Conservation (phyloP, 2,888 invertebrate genomes). For the Noctuana brunneofusca region DNA sequence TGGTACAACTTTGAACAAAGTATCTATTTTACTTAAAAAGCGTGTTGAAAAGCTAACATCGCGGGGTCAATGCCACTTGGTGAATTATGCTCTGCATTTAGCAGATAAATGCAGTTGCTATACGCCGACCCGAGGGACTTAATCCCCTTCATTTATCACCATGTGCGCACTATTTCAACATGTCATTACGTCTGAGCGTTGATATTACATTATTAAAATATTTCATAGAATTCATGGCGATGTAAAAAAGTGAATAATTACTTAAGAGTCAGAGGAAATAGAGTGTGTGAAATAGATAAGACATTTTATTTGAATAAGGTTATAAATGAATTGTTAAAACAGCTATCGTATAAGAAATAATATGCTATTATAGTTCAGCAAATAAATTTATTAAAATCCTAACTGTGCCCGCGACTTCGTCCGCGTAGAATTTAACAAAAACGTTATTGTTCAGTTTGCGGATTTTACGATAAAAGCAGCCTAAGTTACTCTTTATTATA, state of each 20-base stretch:
- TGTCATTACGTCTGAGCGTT: constrained; percentile 1
- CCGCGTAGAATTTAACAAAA: no score
- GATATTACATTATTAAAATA: constrained; percentile 6
- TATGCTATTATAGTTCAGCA: no score
- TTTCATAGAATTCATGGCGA: neutral
- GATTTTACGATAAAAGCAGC: no score
- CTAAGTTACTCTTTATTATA: no score
- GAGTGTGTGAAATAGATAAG: neutral
- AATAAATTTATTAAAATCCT: no score
- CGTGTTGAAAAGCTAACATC: neutral
- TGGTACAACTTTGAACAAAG: no score
- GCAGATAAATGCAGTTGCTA: constrained; percentile 20
- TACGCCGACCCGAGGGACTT: constrained; percentile 1
- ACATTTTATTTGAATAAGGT: neutral
- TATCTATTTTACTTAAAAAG: neutral
- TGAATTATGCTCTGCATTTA: constrained; percentile 19
- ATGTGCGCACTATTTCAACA: constrained; percentile 12
- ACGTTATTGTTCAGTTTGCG: no score
- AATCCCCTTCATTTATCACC: constrained; percentile 23
- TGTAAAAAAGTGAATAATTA: neutral
- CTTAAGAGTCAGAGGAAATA: neutral
- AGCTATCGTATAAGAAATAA: no score
- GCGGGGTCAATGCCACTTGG: neutral
- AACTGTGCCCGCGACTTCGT: no score
- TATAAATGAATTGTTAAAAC: neutral